phyloP scores from a whole-genome alignment of 2,113 vertebrate species.

The Salvelinus fontinalis region DNA sequence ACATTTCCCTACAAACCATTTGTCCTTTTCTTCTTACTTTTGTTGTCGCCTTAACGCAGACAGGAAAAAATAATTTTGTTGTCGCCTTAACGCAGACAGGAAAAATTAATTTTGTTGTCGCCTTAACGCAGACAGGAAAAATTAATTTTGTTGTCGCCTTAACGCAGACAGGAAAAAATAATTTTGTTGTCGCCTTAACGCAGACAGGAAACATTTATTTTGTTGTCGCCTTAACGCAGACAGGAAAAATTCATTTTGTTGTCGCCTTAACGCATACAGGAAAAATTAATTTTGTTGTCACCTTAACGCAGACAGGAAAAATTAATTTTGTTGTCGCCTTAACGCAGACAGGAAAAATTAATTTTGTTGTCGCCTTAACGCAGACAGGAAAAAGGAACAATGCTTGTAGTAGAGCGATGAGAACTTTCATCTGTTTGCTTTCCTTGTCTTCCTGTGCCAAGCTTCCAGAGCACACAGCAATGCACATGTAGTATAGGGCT shows the following conservation, averaged over 20 bases:
- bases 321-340: background rate
- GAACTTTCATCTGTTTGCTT: background rate
- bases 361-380: conserved; percentile 1
- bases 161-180: background rate
- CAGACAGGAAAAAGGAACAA: background rate
- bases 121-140: background rate
- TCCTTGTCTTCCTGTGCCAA: conserved; percentile 3
- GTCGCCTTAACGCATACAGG: background rate
- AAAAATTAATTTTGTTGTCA: background rate
- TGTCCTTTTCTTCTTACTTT: background rate
- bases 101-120: background rate
- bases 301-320: background rate
- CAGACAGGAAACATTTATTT: background rate
- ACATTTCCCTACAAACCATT: conserved; percentile 1
- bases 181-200: conserved; percentile 1
- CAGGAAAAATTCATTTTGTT: background rate
- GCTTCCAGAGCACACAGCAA: conserved; percentile 26
- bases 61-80: background rate
- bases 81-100: background rate
- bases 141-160: background rate
- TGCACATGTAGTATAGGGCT: conserved; percentile 34
- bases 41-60: background rate
- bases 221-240: background rate
- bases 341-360: background rate
- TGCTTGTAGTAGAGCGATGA: background rate